Percentiles rank a stretch among this genome's conserved stretches.
Evolutionary conservation across 2,113 vertebrate genomes (phyloP).

Genomic region (Eudyptes chrysolophus): DNA sequence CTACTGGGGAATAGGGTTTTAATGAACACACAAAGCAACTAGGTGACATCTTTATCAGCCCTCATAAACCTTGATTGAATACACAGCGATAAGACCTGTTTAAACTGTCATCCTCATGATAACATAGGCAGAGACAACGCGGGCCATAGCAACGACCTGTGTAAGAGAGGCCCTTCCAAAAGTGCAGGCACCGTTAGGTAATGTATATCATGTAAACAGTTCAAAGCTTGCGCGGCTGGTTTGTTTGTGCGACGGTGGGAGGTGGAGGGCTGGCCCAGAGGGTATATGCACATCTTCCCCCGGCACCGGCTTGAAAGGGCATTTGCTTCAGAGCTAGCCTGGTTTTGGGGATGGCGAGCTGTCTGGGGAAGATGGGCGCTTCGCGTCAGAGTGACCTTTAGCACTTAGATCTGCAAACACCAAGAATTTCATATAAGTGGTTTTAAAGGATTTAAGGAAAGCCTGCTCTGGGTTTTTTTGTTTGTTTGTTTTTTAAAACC

Average conservation of each 20-base stretch:
- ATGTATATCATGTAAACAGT: background rate
- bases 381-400: background rate
- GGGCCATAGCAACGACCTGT: slow-evolving; percentile 62
- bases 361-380: background rate
- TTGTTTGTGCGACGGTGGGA: background rate
- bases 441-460: background rate
- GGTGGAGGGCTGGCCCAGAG: background rate
- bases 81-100: slow-evolving; percentile 97
- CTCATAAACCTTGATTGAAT: slow-evolving; percentile 99
- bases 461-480: background rate
- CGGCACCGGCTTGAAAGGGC: background rate
- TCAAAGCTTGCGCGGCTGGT: background rate
- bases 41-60: slow-evolving; percentile 92
- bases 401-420: slow-evolving; percentile 4
- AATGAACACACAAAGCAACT: slow-evolving; percentile 79
- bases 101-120: slow-evolving; percentile 94
- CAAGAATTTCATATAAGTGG: background rate
- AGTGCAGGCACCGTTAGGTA: background rate
- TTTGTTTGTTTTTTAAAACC: background rate
- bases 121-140: slow-evolving; percentile 75
- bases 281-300: background rate
- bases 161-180: slow-evolving; percentile 33
- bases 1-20: slow-evolving; percentile 70
- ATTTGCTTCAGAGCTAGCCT: background rate
- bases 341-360: background rate